Evolutionary conservation across 92 coral and sea anemone genomes (phyloP).

Genomic region (Actinernus sp.): DNA sequence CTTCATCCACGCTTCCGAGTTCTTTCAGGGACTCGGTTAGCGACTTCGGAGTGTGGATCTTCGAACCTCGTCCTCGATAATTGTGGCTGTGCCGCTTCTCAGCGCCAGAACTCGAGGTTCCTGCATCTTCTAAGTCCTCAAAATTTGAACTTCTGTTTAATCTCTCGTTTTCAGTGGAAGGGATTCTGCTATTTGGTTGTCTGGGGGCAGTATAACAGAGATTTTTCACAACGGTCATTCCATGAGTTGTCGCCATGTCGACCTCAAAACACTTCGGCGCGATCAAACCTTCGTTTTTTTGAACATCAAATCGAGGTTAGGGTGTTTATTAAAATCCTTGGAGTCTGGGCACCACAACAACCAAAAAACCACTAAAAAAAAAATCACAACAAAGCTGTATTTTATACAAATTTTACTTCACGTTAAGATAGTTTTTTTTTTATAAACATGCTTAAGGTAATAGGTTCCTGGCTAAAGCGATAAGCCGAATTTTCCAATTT

Average conservation of each 20-base stretch:
- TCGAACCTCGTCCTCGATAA: slow-evolving; percentile 57
- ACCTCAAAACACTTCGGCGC: slow-evolving; percentile 48
- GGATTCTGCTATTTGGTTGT: slow-evolving; percentile 84
- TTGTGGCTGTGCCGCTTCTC: slow-evolving; percentile 32
- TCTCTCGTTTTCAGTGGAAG: slow-evolving; percentile 87
- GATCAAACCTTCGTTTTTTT: slow-evolving; percentile 6
- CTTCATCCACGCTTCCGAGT: slow-evolving; percentile 76
- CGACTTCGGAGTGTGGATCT: slow-evolving; percentile 72
- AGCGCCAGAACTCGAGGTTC: slow-evolving; percentile 11
- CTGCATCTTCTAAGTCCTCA: slow-evolving; percentile 49
- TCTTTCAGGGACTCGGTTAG: slow-evolving; percentile 79
- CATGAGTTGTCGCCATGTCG: slow-evolving; percentile 99
- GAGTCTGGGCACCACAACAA: slow-evolving; percentile 37
- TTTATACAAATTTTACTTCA: no score
- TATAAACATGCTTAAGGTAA: no score
- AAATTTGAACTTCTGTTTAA: slow-evolving; percentile 28
- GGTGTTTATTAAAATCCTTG: neutral
- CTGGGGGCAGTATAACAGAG: slow-evolving; percentile 94
- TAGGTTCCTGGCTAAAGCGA: no score
- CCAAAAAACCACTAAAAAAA: no score
- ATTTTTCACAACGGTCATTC: slow-evolving; percentile 83
- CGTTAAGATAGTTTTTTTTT: no score
- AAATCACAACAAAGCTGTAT: no score
- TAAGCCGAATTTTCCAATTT: no score
- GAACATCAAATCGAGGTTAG: slow-evolving; percentile 46